Conservation (phyloP, 2,888 invertebrate species). For the Andrena chrysosceles region DNA sequence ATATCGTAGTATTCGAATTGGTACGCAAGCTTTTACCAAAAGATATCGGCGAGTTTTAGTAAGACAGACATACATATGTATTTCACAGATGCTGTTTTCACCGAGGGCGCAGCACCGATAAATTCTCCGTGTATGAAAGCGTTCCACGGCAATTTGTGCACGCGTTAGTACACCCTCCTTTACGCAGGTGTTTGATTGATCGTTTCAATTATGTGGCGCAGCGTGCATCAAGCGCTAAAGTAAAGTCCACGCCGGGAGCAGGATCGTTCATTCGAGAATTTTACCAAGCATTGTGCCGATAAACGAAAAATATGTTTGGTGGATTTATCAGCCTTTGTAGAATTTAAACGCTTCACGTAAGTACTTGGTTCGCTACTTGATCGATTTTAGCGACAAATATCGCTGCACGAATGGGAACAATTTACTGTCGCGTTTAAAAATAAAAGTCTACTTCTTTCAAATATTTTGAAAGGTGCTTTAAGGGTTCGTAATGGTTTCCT, state of each 20-base stretch:
- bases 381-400: not conserved
- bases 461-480: slow-evolving; percentile 50
- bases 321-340: not conserved
- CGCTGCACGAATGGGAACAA: not conserved
- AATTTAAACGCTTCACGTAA: not conserved
- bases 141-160: slow-evolving; percentile 66
- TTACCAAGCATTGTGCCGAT: slow-evolving; percentile 20
- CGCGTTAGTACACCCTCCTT: slow-evolving; percentile 69
- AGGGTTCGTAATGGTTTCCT: slow-evolving; percentile 59
- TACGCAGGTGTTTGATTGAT: slow-evolving; percentile 79
- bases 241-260: slow-evolving; percentile 62
- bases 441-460: not conserved
- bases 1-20: not conserved
- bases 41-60: not conserved
- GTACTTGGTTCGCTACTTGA: not conserved
- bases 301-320: not conserved
- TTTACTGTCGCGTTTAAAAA: not conserved
- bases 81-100: slow-evolving; percentile 24
- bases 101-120: slow-evolving; percentile 45
- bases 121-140: slow-evolving; percentile 58
- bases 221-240: slow-evolving; percentile 72
- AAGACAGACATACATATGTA: slow-evolving; percentile 19
- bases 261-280: slow-evolving; percentile 53
- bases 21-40: not conserved
- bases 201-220: slow-evolving; percentile 75